Percentiles rank a stretch among this genome's conserved stretches.
Evolutionary conservation across 2,888 invertebrate genomes (phyloP).

Genomic region (Ochropleura leucogaster): DNA sequence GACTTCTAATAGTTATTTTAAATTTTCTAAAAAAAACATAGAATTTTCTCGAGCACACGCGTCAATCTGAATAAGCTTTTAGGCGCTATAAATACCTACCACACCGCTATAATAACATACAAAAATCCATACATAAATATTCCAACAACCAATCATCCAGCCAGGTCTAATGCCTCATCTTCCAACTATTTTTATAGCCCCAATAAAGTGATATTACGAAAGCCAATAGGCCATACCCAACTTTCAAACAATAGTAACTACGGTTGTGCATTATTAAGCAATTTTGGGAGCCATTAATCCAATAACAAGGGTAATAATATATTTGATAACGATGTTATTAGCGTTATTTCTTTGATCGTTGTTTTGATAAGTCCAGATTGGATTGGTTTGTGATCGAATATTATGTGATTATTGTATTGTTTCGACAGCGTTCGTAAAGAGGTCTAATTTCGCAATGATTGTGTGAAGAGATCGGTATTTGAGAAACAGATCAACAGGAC

Average conservation of each 20-base stretch:
- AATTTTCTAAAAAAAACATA: neutral
- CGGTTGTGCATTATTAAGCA: conserved; percentile 78
- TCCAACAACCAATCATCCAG: conserved; percentile 43
- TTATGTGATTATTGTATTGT: conserved; percentile 63
- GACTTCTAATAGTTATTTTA: neutral
- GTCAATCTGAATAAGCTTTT: neutral
- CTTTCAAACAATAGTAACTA: conserved; percentile 76
- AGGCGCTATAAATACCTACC: conserved; percentile 29
- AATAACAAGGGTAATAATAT: conserved; percentile 73
- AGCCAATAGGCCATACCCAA: conserved; percentile 71
- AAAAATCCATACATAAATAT: conserved; percentile 48
- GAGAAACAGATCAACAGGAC: conserved; percentile 18
- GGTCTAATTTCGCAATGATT: conserved; percentile 60
- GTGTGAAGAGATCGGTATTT: conserved; percentile 45
- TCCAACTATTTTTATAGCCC: conserved; percentile 63
- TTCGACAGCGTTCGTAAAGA: conserved; percentile 50
- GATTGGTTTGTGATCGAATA: conserved; percentile 66
- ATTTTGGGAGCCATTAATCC: conserved; percentile 85
- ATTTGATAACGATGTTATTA: conserved; percentile 64
- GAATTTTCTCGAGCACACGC: neutral
- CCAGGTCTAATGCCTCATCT: conserved; percentile 42
- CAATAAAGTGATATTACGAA: conserved; percentile 72
- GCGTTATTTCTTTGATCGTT: conserved; percentile 57
- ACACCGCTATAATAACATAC: conserved; percentile 26
- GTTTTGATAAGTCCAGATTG: conserved; percentile 63